Evolutionary conservation across 2,797 vertebrate genomes (phyloP).

Genomic region (Acrossocheilus wenchowensis): DNA sequence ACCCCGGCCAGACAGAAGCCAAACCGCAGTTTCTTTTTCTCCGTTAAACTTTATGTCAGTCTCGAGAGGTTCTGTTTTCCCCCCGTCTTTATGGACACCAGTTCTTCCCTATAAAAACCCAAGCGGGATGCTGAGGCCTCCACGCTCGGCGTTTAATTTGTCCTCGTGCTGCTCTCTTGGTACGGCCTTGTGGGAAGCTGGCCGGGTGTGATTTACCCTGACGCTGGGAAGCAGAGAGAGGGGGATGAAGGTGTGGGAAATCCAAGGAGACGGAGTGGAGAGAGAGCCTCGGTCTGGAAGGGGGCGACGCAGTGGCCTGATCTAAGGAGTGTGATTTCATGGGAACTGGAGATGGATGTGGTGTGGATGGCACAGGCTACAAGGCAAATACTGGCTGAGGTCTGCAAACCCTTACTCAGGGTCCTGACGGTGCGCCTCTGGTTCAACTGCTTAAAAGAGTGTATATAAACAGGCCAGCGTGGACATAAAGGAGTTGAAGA

Average conservation of each 20-base stretch:
- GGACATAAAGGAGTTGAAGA: not conserved
- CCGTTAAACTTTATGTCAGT: slow-evolving; percentile 69
- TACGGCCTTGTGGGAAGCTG: slow-evolving; percentile 43
- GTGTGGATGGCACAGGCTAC: slow-evolving; percentile 17
- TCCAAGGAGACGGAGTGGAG: slow-evolving; percentile 30
- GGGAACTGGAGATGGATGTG: slow-evolving; percentile 36
- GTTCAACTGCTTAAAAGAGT: not conserved
- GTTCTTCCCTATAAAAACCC: slow-evolving; percentile 65
- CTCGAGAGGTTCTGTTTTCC: slow-evolving; percentile 46
- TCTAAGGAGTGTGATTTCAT: slow-evolving; percentile 39
- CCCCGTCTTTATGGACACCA: slow-evolving; percentile 62
- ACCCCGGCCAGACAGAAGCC: slow-evolving; percentile 63
- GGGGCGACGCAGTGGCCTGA: slow-evolving; percentile 31
- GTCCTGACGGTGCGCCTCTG: slow-evolving; percentile 1
- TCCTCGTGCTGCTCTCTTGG: slow-evolving; percentile 59
- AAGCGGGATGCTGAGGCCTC: slow-evolving; percentile 58
- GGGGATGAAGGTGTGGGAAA: slow-evolving; percentile 38
- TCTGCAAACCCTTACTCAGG: slow-evolving; percentile 35
- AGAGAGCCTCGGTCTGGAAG: slow-evolving; percentile 22
- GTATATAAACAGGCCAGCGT: not conserved
- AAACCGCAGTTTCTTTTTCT: slow-evolving; percentile 69
- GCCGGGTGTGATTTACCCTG: slow-evolving; percentile 21
- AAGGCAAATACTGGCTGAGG: slow-evolving; percentile 27
- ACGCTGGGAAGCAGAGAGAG: slow-evolving; percentile 22
- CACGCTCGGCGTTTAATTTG: slow-evolving; percentile 59